A percentile compares a stretch with the other conserved stretches of the same genome.
These are phyloP conservation scores for Callipepla californica DNA, from an alignment of 2,113 vertebrate species.

Conservation along the genomic window DNA sequence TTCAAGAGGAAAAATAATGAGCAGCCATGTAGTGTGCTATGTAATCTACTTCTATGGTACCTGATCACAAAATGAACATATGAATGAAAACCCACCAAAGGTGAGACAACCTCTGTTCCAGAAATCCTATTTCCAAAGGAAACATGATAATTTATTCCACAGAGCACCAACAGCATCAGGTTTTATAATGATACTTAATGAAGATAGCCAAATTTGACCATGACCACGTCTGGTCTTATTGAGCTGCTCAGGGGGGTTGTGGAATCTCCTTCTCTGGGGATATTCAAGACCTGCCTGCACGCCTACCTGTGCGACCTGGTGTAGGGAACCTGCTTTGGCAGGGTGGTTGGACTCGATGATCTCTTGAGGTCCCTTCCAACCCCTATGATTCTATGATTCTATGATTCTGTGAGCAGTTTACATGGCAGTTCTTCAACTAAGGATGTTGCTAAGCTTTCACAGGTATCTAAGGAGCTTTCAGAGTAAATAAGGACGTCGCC, in stretches of 20 bases:
- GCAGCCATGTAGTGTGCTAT: fast-evolving
- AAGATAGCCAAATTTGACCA: not conserved
- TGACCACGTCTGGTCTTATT: not conserved
- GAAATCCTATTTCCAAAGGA: not conserved
- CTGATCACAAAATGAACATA: not conserved
- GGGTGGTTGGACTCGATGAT: no score
- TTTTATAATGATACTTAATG: not conserved
- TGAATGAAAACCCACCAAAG: fast-evolving
- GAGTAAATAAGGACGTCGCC: not conserved
- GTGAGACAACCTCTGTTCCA: not conserved
- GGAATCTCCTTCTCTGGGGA: no score
- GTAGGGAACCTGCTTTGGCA: no score
- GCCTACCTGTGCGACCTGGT: no score
- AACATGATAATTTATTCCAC: fast-evolving
- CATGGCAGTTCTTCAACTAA: not conserved
- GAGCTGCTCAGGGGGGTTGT: no score
- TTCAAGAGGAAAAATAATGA: not conserved
- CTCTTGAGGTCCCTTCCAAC: no score
- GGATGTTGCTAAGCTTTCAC: not conserved
- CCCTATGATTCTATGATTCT: no score
- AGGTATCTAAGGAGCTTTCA: not conserved
- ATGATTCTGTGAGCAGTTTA: not conserved
- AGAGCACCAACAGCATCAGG: not conserved
- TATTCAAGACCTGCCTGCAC: no score
- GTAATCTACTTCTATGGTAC: not conserved